Percentiles rank a stretch among this genome's conserved stretches.
Conservation (phyloP, 2,113 vertebrate species). For the Callocephalon fimbriatum region DNA sequence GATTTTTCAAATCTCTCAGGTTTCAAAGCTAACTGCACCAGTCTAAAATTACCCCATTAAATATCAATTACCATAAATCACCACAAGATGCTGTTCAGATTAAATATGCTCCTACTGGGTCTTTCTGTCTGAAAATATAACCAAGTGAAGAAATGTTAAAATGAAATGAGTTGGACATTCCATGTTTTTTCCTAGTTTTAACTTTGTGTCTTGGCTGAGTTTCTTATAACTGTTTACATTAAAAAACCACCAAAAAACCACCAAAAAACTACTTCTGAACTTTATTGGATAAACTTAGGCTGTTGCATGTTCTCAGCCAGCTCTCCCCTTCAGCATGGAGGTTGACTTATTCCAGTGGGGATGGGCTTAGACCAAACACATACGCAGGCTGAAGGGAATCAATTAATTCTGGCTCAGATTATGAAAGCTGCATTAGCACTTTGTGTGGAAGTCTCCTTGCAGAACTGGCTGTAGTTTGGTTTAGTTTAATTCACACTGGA, state of each 20-base stretch:
- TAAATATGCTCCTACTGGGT: slow-evolving; percentile 54
- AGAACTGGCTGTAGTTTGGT: not conserved
- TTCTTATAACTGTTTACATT: not conserved
- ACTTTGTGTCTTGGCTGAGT: not conserved
- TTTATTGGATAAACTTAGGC: not conserved
- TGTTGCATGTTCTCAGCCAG: not conserved
- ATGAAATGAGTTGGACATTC: not conserved
- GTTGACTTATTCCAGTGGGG: not conserved
- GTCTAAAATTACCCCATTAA: slow-evolving; percentile 60
- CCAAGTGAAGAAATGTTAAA: not conserved
- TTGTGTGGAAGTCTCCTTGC: not conserved
- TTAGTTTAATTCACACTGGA: not conserved
- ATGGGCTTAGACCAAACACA: not conserved
- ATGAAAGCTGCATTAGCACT: accelerated
- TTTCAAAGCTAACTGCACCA: slow-evolving; percentile 26
- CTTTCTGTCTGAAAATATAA: slow-evolving; percentile 38
- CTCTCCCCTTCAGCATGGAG: accelerated
- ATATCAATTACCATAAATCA: slow-evolving; percentile 67
- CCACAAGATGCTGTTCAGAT: slow-evolving; percentile 59
- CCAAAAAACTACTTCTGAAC: not conserved
- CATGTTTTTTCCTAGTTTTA: not conserved
- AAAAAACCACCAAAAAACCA: not conserved
- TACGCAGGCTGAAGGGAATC: too few species aligned
- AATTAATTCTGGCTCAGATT: not conserved
- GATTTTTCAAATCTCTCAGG: slow-evolving; percentile 4